These are phyloP conservation scores for Rousettus madagascariensis DNA, from an alignment of 2,797 vertebrate genomes.

Conservation along the genomic window DNA sequence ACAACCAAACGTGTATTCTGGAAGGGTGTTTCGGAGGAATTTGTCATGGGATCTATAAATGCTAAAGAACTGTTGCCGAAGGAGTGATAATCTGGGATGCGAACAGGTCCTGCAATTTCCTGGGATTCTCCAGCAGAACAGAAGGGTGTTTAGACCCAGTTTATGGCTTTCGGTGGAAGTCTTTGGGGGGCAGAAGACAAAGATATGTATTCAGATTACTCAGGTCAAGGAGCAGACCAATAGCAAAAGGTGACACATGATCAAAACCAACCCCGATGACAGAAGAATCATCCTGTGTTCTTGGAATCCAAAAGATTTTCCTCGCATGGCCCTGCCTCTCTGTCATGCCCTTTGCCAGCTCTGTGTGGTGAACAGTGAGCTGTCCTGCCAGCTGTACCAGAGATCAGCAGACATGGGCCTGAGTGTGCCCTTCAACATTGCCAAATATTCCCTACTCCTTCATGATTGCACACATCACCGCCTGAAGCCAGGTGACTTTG, in stretches of 20 bases:
- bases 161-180: conserved; percentile 98
- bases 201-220: conserved; percentile 94
- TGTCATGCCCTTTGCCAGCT: conserved; percentile 98
- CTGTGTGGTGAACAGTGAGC: conserved; percentile 87
- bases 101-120: conserved; percentile 93
- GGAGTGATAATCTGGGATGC: conserved; percentile 99
- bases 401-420: conserved; percentile 97
- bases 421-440: conserved; percentile 94
- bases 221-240: conserved; percentile 95
- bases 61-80: conserved; percentile 94
- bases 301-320: conserved; percentile 98
- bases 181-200: conserved; percentile 97
- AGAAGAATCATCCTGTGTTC: conserved; percentile 97
- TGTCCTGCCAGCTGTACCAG: conserved; percentile 78
- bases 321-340: conserved; percentile 94
- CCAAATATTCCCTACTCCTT: too few relatives aligned
- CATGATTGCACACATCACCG: too few relatives aligned
- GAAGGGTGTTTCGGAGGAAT: conserved; percentile 89
- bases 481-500: too few relatives aligned
- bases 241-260: conserved; percentile 95
- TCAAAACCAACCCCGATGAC: conserved; percentile 94
- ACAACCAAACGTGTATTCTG: too few relatives aligned
- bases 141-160: conserved; percentile 97
- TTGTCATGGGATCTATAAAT: conserved; percentile 98
- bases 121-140: conserved; percentile 91